Evolutionary conservation across 2,888 invertebrate genomes (phyloP).

Genomic region (Nezara viridula): DNA sequence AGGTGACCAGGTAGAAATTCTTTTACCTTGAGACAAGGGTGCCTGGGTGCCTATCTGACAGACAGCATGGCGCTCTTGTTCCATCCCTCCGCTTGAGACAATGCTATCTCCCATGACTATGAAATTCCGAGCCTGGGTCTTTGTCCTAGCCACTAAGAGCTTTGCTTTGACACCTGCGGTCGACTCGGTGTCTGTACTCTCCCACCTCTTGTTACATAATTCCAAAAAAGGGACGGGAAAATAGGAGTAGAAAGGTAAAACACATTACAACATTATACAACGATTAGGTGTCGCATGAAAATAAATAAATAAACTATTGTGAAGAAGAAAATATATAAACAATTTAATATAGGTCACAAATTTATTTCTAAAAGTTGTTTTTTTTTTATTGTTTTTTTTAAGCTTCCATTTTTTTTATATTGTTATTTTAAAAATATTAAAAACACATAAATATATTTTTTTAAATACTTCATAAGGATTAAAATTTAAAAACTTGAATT

Average conservation of each 20-base stretch:
- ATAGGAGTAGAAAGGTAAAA: neutral
- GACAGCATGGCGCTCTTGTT: slow-evolving; percentile 55
- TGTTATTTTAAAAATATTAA: no score
- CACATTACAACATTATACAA: no score
- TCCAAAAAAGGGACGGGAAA: neutral
- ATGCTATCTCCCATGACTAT: neutral
- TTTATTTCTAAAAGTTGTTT: no score
- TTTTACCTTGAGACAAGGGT: slow-evolving; percentile 54
- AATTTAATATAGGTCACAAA: no score
- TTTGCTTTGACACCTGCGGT: slow-evolving; percentile 34
- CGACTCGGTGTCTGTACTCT: neutral
- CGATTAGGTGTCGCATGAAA: no score
- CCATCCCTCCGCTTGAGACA: neutral
- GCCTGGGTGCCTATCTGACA: slow-evolving; percentile 30
- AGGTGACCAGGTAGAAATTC: slow-evolving; percentile 57
- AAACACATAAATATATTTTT: no score
- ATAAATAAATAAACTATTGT: no score
- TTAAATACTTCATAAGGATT: no score
- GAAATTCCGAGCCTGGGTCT: neutral
- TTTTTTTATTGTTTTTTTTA: no score
- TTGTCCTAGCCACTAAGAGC: neutral
- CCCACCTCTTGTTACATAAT: neutral
- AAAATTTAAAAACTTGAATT: no score
- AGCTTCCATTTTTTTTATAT: no score
- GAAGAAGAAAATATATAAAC: no score